phyloP scores from a whole-genome alignment of 1,140 invertebrate genomes.

The Nebria ingens region DNA sequence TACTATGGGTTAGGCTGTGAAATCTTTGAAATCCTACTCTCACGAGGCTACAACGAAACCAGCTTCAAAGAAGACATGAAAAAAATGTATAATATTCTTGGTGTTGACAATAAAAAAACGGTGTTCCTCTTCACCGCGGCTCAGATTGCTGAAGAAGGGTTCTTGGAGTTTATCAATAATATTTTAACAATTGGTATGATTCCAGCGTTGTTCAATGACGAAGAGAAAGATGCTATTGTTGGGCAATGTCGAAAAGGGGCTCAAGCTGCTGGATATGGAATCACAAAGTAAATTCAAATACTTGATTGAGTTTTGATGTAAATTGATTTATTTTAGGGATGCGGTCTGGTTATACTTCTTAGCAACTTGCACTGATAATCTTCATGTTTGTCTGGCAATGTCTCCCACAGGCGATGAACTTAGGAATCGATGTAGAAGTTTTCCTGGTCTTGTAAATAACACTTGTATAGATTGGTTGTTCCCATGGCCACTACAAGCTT shows the following conservation, averaged over 20 bases:
- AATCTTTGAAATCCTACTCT: conserved; percentile 73
- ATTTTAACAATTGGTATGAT: conserved; percentile 79
- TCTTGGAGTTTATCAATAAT: conserved; percentile 83
- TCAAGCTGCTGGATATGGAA: conserved; percentile 51
- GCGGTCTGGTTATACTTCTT: conserved; percentile 78
- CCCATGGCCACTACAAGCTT: conserved; percentile 81
- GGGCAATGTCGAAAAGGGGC: conserved; percentile 53
- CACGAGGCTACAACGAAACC: conserved; percentile 68
- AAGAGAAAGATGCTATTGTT: conserved; percentile 75
- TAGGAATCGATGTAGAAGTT: conserved; percentile 72
- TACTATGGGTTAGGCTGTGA: conserved; percentile 43
- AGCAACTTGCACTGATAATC: conserved; percentile 62
- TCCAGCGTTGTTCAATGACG: conserved; percentile 71
- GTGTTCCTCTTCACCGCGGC: conserved; percentile 77
- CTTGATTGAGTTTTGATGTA: background rate
- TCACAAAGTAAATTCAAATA: conserved; percentile 45
- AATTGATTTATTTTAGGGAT: conserved; percentile 42
- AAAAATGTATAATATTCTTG: conserved; percentile 60
- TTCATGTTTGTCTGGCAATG: conserved; percentile 85
- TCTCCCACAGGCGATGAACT: conserved; percentile 73
- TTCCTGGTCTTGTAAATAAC: conserved; percentile 85
- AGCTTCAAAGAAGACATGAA: conserved; percentile 81
- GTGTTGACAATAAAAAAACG: conserved; percentile 63
- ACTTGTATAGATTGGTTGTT: conserved; percentile 91
- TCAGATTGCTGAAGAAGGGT: conserved; percentile 68